Conservation (phyloP, 2,888 invertebrate genomes). For the Diaperis boleti region DNA sequence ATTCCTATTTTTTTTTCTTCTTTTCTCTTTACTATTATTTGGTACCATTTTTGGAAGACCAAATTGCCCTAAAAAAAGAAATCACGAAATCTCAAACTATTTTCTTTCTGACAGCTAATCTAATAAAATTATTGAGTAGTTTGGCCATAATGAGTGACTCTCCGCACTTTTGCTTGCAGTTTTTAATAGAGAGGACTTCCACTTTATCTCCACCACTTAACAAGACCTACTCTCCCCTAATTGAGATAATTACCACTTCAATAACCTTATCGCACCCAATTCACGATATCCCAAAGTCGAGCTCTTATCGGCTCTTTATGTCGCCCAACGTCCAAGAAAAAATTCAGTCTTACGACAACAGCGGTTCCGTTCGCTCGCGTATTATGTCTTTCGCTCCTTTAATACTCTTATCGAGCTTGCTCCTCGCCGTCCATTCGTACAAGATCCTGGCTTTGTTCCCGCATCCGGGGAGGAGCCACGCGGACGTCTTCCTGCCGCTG, state of each 20-base stretch:
- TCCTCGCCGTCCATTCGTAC: slow-evolving; percentile 20
- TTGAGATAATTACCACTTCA: not conserved
- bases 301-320: slow-evolving; percentile 1
- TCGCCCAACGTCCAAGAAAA: not conserved
- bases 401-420: slow-evolving; percentile 7
- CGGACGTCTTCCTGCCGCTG: slow-evolving; percentile 73
- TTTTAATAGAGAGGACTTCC: not conserved
- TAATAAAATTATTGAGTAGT: no score
- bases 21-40: no score
- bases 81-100: no score
- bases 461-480: slow-evolving; percentile 79
- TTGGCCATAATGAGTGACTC: no score
- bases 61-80: no score
- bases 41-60: no score
- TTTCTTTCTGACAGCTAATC: no score
- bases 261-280: not conserved
- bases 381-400: slow-evolving; percentile 30
- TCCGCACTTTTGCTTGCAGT: no score
- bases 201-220: not conserved
- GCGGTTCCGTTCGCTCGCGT: slow-evolving; percentile 65
- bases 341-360: not conserved
- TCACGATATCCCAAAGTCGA: not conserved
- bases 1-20: no score
- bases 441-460: slow-evolving; percentile 76
- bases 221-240: not conserved